phyloP scores from a whole-genome alignment of 1,140 invertebrate species.

The Zaprionus camerounensis region DNA sequence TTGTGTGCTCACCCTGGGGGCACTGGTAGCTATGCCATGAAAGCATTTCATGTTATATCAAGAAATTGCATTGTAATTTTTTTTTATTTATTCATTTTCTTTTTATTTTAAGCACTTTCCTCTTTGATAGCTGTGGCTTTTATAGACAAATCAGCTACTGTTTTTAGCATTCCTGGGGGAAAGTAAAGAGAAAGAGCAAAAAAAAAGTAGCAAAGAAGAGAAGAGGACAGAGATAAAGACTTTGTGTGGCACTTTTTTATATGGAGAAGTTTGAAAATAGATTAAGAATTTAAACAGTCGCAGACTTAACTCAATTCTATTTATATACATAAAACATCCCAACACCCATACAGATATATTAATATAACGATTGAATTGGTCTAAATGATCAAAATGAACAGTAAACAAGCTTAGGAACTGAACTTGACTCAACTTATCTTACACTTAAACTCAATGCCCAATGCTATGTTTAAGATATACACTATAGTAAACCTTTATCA shows the following conservation, averaged over 20 bases:
- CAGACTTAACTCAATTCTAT: background rate
- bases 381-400: too few relatives aligned
- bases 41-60: background rate
- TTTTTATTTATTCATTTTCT: background rate
- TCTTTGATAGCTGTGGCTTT: background rate
- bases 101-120: slow-evolving; percentile 1
- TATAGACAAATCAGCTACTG: background rate
- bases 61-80: slow-evolving; percentile 1
- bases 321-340: background rate
- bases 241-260: background rate
- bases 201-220: background rate
- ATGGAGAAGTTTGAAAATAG: too few relatives aligned
- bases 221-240: background rate
- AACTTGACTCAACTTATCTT: too few relatives aligned
- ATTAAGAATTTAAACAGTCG: background rate
- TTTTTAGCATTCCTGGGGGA: background rate
- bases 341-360: too few relatives aligned
- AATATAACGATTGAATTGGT: too few relatives aligned
- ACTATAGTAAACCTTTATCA: too few relatives aligned
- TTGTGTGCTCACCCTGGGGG: background rate
- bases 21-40: background rate
- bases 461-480: background rate
- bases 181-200: background rate
- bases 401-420: background rate
- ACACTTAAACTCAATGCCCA: background rate